Evolutionary conservation across 2,797 vertebrate species (phyloP).

Genomic region (Petrocephalus schoutedeni): DNA sequence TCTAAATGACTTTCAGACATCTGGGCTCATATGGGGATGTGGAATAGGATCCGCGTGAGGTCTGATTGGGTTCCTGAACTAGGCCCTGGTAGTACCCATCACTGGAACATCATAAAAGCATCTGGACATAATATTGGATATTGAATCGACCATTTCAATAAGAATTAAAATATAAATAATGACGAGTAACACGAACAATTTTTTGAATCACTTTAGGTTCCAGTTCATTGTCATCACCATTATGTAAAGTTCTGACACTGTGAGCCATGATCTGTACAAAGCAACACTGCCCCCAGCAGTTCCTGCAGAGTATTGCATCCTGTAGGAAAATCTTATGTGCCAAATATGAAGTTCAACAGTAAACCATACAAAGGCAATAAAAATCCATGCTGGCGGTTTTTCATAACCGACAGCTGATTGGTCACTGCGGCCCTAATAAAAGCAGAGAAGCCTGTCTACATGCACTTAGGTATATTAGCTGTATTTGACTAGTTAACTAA

Average conservation of each 20-base stretch:
- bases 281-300: neutral
- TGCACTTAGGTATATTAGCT: neutral
- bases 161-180: too few relatives aligned
- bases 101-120: neutral
- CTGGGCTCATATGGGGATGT: neutral
- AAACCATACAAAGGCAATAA: neutral
- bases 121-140: neutral
- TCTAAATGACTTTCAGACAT: neutral
- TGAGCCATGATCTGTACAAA: neutral
- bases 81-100: neutral
- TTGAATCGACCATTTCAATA: too few relatives aligned
- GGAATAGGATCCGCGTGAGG: neutral
- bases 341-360: neutral
- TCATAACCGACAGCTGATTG: neutral
- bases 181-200: too few relatives aligned
- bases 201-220: too few relatives aligned
- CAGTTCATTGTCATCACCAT: too few relatives aligned
- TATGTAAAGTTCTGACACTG: neutral
- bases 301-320: neutral
- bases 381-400: neutral
- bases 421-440: neutral
- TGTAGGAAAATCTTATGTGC: neutral
- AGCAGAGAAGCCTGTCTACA: neutral
- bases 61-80: neutral
- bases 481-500: neutral